These are phyloP conservation scores for Cantharis lateralis DNA, from an alignment of 2,888 invertebrate genomes.

Conservation along the genomic window DNA sequence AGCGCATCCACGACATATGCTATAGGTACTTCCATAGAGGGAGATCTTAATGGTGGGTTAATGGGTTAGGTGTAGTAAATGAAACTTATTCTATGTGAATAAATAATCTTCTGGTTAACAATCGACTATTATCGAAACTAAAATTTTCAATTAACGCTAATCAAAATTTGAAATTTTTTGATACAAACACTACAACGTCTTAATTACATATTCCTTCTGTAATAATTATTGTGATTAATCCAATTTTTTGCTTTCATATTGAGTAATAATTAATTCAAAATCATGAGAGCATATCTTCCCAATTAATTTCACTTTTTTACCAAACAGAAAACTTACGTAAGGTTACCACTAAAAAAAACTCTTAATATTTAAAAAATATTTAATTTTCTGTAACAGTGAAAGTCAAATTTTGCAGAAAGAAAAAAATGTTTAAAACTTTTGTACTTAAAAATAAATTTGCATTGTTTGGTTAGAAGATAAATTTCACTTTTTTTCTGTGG, in stretches of 20 bases:
- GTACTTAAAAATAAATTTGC: not conserved
- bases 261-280: slow-evolving; percentile 3
- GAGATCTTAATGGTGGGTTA: slow-evolving; percentile 6
- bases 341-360: not conserved
- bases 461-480: not conserved
- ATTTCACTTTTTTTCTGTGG: not conserved
- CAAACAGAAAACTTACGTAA: not conserved
- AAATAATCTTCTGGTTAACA: not conserved
- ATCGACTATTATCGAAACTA: not conserved
- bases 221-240: not conserved
- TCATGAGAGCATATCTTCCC: not conserved
- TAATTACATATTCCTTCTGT: not conserved
- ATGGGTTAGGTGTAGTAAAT: not conserved
- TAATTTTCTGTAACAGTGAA: not conserved
- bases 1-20: slow-evolving; percentile 24
- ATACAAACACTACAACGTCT: not conserved
- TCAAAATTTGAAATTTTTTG: not conserved
- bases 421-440: not conserved
- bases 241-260: not conserved
- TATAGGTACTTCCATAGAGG: slow-evolving; percentile 17
- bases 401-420: not conserved
- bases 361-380: not conserved
- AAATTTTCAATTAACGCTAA: not conserved
- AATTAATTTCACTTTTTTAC: slow-evolving; percentile 3
- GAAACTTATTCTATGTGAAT: not conserved